Base-by-base conservation (phyloP, 2,888 invertebrate genomes). In the Lasioglossum marginatum region DNA sequence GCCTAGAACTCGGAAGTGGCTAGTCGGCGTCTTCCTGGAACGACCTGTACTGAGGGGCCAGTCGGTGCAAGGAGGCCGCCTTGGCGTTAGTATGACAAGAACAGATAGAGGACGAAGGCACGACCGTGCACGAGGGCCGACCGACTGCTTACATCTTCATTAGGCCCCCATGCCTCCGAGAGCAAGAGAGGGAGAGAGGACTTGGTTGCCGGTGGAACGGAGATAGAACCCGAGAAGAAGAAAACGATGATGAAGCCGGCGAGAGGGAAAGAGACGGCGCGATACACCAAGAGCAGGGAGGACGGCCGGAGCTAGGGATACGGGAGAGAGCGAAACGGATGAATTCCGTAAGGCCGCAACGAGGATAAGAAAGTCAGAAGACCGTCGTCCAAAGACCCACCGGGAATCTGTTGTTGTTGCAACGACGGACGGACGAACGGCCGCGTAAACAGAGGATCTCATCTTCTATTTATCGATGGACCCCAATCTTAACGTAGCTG, bases 101-200 rank as follows among this genome's bases (percentile, higher is more conserved):
- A 91, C 78, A 77, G 88, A 88, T 82, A 88, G 88, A 91, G 90
- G 91, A 92, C 91, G 92, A 91, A 92, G 91, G 91, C 90, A 91
- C 91, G 92, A 90, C 85, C 89, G 92, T 91, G 93, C 88, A 91
- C 88, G 92, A 92, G 92, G 87, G 88, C 85, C 93, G 92, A 90
- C 91, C 92, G 94, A 95, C 94, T 95, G 95, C 94, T 94, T 95
- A 95, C 95, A 95, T 95, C 95, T 95, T 95, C 95, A 95, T 95
- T 95, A 95, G 94, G 94, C 93, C 93, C 92, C 92, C 92, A 92
- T 93, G 92, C 91, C 92, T 92, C 78, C 81, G 86, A 87, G 87
- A 85, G 79, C 79, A 52, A 52, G 52, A 8, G 85, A 89, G n/a
- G n/a, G 85, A 27, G 74, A 83, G 86, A 86, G 48, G 70, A 79